Conservation (phyloP, 2,113 vertebrate species). For the Hypanus sabinus region DNA sequence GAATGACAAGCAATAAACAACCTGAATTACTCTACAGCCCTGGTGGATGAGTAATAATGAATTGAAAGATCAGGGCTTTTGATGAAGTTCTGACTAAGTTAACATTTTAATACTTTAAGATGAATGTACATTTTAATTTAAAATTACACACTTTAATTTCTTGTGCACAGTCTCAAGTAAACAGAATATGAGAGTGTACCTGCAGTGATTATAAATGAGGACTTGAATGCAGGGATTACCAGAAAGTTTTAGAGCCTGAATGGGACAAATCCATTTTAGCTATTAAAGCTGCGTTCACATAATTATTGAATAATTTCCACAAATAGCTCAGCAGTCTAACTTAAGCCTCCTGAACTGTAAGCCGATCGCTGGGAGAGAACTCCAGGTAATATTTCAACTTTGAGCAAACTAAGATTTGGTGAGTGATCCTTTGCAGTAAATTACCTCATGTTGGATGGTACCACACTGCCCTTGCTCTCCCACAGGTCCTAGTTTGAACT, state of each 20-base stretch:
- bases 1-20: slow-evolving; percentile 27
- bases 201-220: neutral
- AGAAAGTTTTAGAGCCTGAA: slow-evolving; percentile 7
- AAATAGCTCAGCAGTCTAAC: neutral
- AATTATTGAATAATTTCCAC: neutral
- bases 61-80: neutral
- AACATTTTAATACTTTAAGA: neutral
- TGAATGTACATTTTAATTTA: neutral
- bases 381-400: neutral
- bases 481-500: neutral
- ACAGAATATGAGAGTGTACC: neutral
- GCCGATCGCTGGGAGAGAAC: neutral
- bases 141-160: neutral
- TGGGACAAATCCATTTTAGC: neutral
- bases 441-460: neutral
- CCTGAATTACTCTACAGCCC: neutral
- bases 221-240: neutral
- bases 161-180: neutral
- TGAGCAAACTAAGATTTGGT: neutral
- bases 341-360: neutral
- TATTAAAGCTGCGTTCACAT: neutral
- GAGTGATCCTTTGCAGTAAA: neutral
- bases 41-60: neutral
- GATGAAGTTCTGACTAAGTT: neutral
- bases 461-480: neutral